Conservation (phyloP, 2,113 vertebrate species). For the Pipa parva region DNA sequence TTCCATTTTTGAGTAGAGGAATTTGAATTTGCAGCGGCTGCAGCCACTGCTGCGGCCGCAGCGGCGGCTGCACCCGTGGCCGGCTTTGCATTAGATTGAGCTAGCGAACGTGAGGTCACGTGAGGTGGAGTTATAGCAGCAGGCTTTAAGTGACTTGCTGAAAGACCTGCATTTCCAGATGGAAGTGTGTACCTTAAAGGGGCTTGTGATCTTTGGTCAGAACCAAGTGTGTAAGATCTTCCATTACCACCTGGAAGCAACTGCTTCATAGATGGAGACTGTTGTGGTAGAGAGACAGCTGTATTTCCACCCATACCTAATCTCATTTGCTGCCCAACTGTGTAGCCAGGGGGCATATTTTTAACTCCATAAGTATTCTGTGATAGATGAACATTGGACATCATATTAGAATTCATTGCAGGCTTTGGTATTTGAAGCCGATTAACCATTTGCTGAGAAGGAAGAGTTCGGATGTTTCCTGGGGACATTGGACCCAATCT, state of each 20-base stretch:
- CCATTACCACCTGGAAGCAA: constrained; percentile 75
- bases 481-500: constrained; percentile 79
- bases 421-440: constrained; percentile 85
- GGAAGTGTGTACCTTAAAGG: constrained; percentile 69
- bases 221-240: constrained; percentile 67
- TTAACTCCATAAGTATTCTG: constrained; percentile 82
- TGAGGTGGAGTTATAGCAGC: constrained; percentile 69
- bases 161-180: constrained; percentile 64
- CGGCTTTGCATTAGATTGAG: constrained; percentile 66
- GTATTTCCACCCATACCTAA: constrained; percentile 74
- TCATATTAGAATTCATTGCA: constrained; percentile 80
- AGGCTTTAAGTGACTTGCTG: constrained; percentile 73
- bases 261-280: constrained; percentile 86
- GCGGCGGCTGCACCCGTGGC: constrained; percentile 76
- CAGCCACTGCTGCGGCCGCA: constrained; percentile 67
- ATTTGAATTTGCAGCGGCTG: constrained; percentile 68
- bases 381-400: constrained; percentile 81
- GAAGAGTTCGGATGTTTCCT: constrained; percentile 73
- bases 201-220: constrained; percentile 65
- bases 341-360: constrained; percentile 65
- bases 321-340: constrained; percentile 76
- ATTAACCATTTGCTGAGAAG: constrained; percentile 81
- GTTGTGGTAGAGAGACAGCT: constrained; percentile 81
- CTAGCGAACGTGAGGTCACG: constrained; percentile 61
- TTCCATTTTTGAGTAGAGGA: constrained; percentile 98